These are phyloP conservation scores for Chironomus striatipennis DNA, from an alignment of 1,140 invertebrate species.

Conservation along the genomic window DNA sequence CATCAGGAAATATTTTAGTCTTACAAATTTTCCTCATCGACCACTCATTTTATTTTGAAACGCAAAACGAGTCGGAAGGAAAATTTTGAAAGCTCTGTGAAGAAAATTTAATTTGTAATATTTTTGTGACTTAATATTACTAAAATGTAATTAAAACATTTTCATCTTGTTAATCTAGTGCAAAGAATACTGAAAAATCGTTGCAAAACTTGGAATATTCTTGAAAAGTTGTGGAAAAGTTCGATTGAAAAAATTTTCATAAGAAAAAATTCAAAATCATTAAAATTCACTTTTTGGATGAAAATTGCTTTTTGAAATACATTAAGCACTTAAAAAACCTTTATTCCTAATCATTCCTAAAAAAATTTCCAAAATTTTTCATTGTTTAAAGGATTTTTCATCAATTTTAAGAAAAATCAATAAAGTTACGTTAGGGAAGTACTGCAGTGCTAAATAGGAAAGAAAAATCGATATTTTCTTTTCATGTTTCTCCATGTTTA, in stretches of 20 bases:
- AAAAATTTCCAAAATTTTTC: neutral
- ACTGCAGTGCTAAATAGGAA: constrained; percentile 2
- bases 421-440: constrained; percentile 18
- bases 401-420: constrained; percentile 10
- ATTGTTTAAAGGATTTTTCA: neutral
- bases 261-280: neutral
- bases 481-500: neutral
- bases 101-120: neutral
- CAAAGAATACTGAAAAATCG: neutral
- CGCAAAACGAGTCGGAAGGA: neutral
- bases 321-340: neutral
- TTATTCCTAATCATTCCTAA: neutral
- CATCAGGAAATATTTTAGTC: too few relatives aligned
- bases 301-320: neutral
- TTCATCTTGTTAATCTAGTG: neutral
- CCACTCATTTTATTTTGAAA: neutral
- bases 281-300: neutral
- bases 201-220: constrained; percentile 17
- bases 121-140: neutral
- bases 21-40: neutral
- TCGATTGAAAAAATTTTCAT: neutral
- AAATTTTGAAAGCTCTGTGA: neutral
- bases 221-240: constrained; percentile 11
- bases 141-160: constrained; percentile 15
- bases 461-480: constrained; percentile 4